Percentiles rank a stretch among this genome's conserved stretches.
Conservation (phyloP, 2,113 vertebrate genomes). For the Istiophorus platypterus region DNA sequence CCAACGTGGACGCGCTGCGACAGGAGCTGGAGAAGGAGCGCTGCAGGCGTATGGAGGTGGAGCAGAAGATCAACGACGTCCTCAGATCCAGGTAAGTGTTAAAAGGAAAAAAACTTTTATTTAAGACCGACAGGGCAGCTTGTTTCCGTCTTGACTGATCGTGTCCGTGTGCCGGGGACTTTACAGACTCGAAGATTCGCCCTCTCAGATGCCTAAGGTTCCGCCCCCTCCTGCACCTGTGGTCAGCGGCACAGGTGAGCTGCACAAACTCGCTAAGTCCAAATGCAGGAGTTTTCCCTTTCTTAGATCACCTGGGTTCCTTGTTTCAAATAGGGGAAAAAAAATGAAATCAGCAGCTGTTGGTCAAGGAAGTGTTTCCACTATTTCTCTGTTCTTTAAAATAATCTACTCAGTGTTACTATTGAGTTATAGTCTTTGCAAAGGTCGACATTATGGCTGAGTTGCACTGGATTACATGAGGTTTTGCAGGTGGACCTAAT, state of each 20-base stretch:
- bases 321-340: no score
- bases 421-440: no score
- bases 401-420: no score
- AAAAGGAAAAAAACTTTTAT: neutral
- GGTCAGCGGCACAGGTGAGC: conserved; percentile 86
- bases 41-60: conserved; percentile 89
- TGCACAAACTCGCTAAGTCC: neutral
- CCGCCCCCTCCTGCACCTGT: conserved; percentile 72
- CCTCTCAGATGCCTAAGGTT: conserved; percentile 84
- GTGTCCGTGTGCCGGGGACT: neutral
- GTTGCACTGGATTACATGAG: no score
- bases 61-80: conserved; percentile 91
- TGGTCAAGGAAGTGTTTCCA: no score
- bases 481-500: no score
- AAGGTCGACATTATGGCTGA: no score
- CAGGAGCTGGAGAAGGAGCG: conserved; percentile 95
- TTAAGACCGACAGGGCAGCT: neutral
- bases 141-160: neutral
- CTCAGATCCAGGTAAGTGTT: conserved; percentile 88
- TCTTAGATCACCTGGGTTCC: no score
- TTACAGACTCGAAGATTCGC: conserved; percentile 88
- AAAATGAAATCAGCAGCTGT: no score
- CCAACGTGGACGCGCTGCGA: conserved; percentile 88
- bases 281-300: neutral
- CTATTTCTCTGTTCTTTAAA: no score